These are phyloP conservation scores for Drosophila atripex DNA, from an alignment of 2,888 invertebrate species.

Conservation along the genomic window DNA sequence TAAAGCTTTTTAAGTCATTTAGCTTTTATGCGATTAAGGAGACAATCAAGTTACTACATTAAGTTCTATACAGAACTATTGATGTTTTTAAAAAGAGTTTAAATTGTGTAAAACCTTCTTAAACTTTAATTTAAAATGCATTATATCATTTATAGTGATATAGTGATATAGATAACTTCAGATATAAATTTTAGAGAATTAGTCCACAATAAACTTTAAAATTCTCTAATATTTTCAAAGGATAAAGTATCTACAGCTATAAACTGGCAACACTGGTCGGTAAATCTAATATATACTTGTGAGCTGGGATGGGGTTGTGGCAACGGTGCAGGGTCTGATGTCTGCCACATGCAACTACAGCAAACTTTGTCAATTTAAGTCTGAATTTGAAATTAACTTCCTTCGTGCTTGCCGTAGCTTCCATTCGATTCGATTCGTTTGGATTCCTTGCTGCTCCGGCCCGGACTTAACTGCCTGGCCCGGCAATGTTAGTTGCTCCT, in stretches of 20 bases:
- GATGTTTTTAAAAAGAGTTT: too few relatives aligned
- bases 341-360: conserved; percentile 59
- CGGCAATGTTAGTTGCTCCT: conserved; percentile 33
- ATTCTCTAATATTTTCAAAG: background rate
- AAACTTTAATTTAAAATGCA: too few relatives aligned
- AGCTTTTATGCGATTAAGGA: too few relatives aligned
- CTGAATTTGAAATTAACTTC: conserved; percentile 71
- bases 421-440: conserved; percentile 31
- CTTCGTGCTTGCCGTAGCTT: conserved; percentile 55
- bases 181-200: background rate
- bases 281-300: background rate
- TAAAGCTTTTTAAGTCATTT: too few relatives aligned
- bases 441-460: conserved; percentile 11
- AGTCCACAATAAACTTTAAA: background rate
- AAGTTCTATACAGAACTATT: too few relatives aligned
- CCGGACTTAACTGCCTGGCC: conserved; percentile 33
- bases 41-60: too few relatives aligned
- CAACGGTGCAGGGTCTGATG: conserved; percentile 32
- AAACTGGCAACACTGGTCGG: conserved; percentile 1
- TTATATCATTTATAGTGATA: too few relatives aligned
- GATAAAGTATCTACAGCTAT: background rate
- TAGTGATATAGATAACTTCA: background rate
- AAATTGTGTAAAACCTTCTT: too few relatives aligned
- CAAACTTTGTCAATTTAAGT: conserved; percentile 78
- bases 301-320: background rate